A percentile compares a stretch with the other conserved stretches of the same genome.
These are phyloP conservation scores for Procambarus virginalis DNA, from an alignment of 1,140 invertebrate species.

Conservation along the genomic window DNA sequence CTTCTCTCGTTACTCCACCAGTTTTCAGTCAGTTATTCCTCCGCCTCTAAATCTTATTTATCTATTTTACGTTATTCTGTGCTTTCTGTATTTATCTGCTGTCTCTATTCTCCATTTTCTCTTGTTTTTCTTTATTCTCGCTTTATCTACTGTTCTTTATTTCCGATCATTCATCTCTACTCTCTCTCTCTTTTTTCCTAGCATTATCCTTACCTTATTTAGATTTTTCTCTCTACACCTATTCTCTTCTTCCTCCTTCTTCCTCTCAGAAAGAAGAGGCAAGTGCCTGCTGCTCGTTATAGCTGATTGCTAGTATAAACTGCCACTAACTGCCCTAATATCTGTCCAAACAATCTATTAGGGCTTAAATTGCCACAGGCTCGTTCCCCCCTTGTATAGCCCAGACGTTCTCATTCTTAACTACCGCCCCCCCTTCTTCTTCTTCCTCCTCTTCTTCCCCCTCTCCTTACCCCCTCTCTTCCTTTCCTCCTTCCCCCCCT, in stretches of 20 bases:
- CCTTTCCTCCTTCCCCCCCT: not conserved
- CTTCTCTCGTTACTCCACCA: too few species aligned
- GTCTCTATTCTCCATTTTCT: not conserved
- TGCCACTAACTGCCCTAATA: slow-evolving; percentile 2
- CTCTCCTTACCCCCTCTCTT: not conserved
- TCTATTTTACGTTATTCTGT: too few species aligned
- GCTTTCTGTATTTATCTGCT: too few species aligned
- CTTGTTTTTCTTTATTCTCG: too few species aligned
- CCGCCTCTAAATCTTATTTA: too few species aligned
- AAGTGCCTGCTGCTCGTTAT: not conserved
- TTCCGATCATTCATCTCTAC: too few species aligned
- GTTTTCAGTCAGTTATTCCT: too few species aligned
- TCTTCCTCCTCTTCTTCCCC: not conserved
- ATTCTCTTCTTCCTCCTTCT: not conserved
- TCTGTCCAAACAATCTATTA: slow-evolving; percentile 12
- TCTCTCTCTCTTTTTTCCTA: too few species aligned
- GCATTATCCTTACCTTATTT: not conserved
- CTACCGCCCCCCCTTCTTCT: not conserved
- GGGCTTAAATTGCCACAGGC: not conserved
- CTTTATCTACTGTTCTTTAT: too few species aligned
- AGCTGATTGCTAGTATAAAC: slow-evolving; percentile 2
- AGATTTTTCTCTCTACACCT: not conserved
- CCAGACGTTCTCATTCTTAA: not conserved
- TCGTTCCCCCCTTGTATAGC: not conserved
- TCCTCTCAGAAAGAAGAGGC: not conserved